Evolutionary conservation across 2,888 invertebrate genomes (phyloP), one percentile per base, ranked within the genome.

Genomic region (Pocota personata): DNA sequence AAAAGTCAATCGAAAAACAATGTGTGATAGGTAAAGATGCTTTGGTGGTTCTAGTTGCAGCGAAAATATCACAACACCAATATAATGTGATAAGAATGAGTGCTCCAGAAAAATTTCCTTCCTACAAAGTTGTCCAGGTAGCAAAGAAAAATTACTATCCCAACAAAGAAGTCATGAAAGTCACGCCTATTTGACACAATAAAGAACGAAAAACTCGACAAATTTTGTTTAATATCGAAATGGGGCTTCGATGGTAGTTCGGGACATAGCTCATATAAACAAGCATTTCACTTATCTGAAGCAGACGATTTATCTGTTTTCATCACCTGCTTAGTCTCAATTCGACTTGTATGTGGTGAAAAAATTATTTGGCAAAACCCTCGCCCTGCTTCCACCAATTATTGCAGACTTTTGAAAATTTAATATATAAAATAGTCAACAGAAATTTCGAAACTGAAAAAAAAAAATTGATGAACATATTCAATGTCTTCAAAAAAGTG

Each of bases 271-370:
- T 55, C 52, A 10, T 55, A 55, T 14, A 55, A 55, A 27, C 24
- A 55, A 55, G 52, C 52, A n/a, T 55, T 55, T 14, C n/a, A 46
- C 19, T 30, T 16, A n/a, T 30, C 16, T 40, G 64, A 30, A 64
- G 40, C 48, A 48, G 12, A 27, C 16, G 64, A 48, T 48, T 64
- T 30, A 14, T 16, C 46, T 12, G 43, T 64, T 27, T 64, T 48
- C 16, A 46, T 62, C 6, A 55, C 52, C 14, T n/a, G 52, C 14
- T 10, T 55, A 6, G 52, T 55, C 6, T 10, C 24, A 5, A 10
- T 55, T 55, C 10, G 52, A 55, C 52, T 55, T 55, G 14, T 16
- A 5, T 14, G 16, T 46, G 16, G 16, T 46, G 14, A 16, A 16
- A 46, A 16, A 16, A 16, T 16, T 10, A 16, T 46, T 5, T 46